phyloP scores from a whole-genome alignment of 2,113 vertebrate species.

The Reinhardtius hippoglossoides region DNA sequence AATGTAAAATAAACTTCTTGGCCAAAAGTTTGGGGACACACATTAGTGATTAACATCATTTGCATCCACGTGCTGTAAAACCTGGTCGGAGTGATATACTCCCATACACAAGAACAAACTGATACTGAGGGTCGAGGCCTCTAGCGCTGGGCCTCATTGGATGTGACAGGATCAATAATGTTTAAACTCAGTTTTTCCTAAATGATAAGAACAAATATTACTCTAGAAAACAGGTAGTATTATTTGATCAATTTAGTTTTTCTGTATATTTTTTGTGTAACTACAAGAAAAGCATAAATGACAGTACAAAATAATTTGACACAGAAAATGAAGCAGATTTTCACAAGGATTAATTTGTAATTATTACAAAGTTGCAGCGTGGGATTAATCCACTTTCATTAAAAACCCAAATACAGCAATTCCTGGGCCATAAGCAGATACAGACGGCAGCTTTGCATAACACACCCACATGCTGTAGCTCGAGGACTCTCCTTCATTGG shows the following conservation, averaged over 20 bases:
- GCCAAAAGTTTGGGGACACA: not conserved
- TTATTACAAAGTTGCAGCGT: not conserved
- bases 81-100: too few species aligned
- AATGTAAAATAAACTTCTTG: not conserved
- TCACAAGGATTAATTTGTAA: not conserved
- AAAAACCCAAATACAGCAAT: not conserved
- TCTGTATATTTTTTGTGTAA: too few species aligned
- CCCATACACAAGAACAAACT: too few species aligned
- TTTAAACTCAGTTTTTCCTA: too few species aligned
- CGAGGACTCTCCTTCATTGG: constrained; percentile 2
- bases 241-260: too few species aligned
- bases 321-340: not conserved
- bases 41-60: not conserved
- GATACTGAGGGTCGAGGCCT: too few species aligned
- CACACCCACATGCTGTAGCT: not conserved
- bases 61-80: not conserved
- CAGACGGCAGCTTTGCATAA: constrained; percentile 1
- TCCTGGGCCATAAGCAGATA: not conserved
- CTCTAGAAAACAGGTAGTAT: too few species aligned
- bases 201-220: too few species aligned
- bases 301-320: not conserved
- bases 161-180: too few species aligned
- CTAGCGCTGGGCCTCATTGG: too few species aligned
- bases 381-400: not conserved
- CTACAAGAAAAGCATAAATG: not conserved